phyloP scores from a whole-genome alignment of 2,888 invertebrate species.

The Drosophila peninsularis region DNA sequence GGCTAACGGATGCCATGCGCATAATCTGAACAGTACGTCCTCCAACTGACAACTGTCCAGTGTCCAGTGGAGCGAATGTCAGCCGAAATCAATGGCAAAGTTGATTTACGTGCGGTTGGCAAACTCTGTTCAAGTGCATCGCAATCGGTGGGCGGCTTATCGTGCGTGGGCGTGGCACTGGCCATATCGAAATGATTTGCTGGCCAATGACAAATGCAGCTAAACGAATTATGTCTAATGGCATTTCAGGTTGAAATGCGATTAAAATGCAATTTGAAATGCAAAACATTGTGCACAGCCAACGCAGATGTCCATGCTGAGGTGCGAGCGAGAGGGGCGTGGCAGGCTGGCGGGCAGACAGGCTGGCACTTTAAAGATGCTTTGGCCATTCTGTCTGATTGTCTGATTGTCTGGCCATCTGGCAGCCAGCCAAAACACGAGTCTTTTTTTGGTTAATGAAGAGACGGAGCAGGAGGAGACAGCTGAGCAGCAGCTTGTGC shows the following conservation, averaged over 20 bases:
- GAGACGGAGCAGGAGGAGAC: constrained; percentile 9
- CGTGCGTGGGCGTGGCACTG: constrained; percentile 34
- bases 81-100: constrained; percentile 73
- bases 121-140: constrained; percentile 68
- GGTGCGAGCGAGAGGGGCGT: constrained; percentile 11
- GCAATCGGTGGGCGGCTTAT: constrained; percentile 27
- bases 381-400: constrained; percentile 14
- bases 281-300: constrained; percentile 67
- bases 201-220: constrained; percentile 71
- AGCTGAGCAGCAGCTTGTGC: constrained; percentile 18
- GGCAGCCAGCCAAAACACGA: constrained; percentile 39
- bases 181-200: constrained; percentile 61
- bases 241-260: constrained; percentile 80
- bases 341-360: no score
- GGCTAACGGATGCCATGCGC: constrained; percentile 50
- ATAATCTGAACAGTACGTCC: constrained; percentile 73
- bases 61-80: constrained; percentile 38
- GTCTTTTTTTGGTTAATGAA: constrained; percentile 46
- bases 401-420: constrained; percentile 29
- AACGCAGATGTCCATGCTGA: constrained; percentile 12
- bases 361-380: constrained; percentile 52
- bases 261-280: constrained; percentile 79
- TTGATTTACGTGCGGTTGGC: constrained; percentile 76
- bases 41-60: constrained; percentile 27
- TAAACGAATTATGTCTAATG: constrained; percentile 80